A percentile compares a stretch with the other conserved stretches of the same genome.
These are phyloP conservation scores for Zonitis immaculata DNA, from an alignment of 2,888 invertebrate genomes.

Conservation along the genomic window DNA sequence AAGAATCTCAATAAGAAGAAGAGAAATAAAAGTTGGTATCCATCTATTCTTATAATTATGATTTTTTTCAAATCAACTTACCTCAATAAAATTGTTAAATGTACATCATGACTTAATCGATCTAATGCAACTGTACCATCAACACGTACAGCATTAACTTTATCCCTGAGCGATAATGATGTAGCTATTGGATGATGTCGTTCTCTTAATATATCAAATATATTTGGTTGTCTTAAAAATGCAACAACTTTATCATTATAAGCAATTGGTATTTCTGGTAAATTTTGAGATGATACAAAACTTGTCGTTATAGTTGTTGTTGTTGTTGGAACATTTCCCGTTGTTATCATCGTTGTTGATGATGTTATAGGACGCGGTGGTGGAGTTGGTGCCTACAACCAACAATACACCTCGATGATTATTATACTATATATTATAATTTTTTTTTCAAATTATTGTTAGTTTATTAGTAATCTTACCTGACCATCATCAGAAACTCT, in stretches of 20 bases:
- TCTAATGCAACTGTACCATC: slow-evolving; percentile 84
- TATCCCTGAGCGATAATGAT: slow-evolving; percentile 73
- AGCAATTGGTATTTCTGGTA: slow-evolving; percentile 74
- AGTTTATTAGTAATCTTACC: too few relatives aligned
- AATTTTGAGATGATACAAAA: slow-evolving; percentile 45
- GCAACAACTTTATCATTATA: slow-evolving; percentile 96
- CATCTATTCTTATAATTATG: too few relatives aligned
- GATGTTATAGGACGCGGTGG: slow-evolving; percentile 65
- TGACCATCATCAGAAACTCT: slow-evolving; percentile 37
- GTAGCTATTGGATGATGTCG: slow-evolving; percentile 69
- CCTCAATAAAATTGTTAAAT: slow-evolving; percentile 90
- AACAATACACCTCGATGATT: too few relatives aligned
- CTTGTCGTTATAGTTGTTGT: slow-evolving; percentile 47
- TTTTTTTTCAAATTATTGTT: too few relatives aligned
- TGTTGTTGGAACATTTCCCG: too few relatives aligned
- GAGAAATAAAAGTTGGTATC: too few relatives aligned
- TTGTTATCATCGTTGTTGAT: too few relatives aligned
- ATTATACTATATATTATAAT: too few relatives aligned
- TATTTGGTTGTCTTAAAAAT: slow-evolving; percentile 91
- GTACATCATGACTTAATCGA: slow-evolving; percentile 86
- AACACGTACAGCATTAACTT: slow-evolving; percentile 81
- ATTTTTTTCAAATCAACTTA: slow-evolving; percentile 47
- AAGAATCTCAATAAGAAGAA: too few relatives aligned
- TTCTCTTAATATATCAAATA: slow-evolving; percentile 84
- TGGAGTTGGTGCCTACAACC: slow-evolving; percentile 64